These are phyloP conservation scores for Mixornis gularis DNA, from an alignment of 2,113 vertebrate genomes.

Conservation along the genomic window DNA sequence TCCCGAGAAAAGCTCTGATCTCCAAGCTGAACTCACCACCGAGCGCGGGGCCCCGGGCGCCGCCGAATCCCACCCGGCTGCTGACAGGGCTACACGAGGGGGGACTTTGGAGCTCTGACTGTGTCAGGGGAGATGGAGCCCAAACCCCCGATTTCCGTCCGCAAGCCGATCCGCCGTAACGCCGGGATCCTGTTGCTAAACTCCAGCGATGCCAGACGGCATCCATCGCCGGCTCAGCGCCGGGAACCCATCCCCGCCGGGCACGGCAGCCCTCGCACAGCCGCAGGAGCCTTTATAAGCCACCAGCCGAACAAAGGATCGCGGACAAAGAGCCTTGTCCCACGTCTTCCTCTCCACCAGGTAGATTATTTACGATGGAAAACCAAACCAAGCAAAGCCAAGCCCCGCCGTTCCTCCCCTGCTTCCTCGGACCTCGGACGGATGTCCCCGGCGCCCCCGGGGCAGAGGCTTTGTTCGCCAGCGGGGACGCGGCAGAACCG, in stretches of 20 bases:
- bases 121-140: neutral
- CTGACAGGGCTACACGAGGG: neutral
- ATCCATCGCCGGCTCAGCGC: neutral
- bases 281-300: neutral
- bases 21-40: neutral
- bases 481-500: neutral
- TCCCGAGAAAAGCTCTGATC: neutral
- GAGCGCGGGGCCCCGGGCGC: no score
- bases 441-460: neutral
- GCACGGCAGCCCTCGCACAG: neutral
- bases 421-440: neutral
- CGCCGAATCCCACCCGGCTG: neutral
- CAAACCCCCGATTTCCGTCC: neutral
- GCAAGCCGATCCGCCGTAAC: neutral
- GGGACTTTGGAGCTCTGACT: fast-evolving
- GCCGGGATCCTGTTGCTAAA: neutral
- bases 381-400: neutral
- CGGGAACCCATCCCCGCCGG: neutral
- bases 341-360: neutral
- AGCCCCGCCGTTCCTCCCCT: neutral
- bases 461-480: neutral
- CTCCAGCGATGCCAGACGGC: neutral
- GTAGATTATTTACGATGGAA: neutral
- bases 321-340: slow-evolving; percentile 29
- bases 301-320: slow-evolving; percentile 26